These are phyloP conservation scores for Anneissia japonica DNA, from an alignment of 35 echinoderm and acorn worm genomes.

Conservation along the genomic window DNA sequence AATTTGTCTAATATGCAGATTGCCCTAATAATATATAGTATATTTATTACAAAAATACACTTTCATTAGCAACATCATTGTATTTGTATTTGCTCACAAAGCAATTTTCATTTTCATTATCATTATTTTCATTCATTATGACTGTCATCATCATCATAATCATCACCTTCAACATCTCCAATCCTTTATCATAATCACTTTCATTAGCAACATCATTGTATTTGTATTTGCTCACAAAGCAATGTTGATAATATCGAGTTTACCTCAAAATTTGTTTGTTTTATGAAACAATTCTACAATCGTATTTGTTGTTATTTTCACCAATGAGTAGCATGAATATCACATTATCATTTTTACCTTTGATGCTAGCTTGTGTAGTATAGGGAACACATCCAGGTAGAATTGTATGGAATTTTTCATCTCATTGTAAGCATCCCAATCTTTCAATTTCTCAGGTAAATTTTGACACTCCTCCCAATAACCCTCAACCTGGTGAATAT, in stretches of 20 bases:
- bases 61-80: too few species aligned
- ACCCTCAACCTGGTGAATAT: slow-evolving; percentile 62
- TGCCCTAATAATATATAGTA: too few species aligned
- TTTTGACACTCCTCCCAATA: slow-evolving; percentile 97
- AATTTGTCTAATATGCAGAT: too few species aligned
- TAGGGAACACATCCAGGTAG: slow-evolving; percentile 96
- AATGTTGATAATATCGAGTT: not conserved
- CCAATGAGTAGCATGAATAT: not conserved
- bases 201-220: too few species aligned
- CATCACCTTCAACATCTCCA: too few species aligned
- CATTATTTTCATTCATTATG: too few species aligned
- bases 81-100: not conserved
- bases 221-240: not conserved
- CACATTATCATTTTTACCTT: slow-evolving; percentile 54
- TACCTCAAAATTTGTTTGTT: not conserved
- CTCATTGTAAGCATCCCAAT: slow-evolving; percentile 99
- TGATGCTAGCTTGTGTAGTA: slow-evolving; percentile 97
- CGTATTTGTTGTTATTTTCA: too few species aligned
- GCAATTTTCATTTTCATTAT: too few species aligned
- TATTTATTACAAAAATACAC: too few species aligned
- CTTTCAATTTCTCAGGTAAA: slow-evolving; percentile 83
- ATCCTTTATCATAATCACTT: too few species aligned
- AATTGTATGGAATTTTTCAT: slow-evolving; percentile 99
- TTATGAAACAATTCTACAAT: not conserved
- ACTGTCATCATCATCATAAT: too few species aligned